Percentiles rank a stretch among this genome's conserved stretches.
Evolutionary conservation across 2,888 invertebrate species (phyloP).

Genomic region (Oscheius myriophilus): DNA sequence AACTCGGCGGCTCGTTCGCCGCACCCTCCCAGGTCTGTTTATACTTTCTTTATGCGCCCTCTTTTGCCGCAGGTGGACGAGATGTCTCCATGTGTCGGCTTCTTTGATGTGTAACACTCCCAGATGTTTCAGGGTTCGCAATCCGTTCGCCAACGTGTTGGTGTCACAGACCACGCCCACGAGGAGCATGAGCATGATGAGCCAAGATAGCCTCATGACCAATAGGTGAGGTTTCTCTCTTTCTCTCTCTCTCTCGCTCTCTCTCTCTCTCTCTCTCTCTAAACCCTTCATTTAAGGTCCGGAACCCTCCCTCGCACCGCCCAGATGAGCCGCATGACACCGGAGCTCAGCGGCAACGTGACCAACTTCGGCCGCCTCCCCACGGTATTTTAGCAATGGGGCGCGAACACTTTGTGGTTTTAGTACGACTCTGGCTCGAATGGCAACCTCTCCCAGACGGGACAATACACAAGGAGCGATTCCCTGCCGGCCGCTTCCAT

Average conservation of each 20-base stretch:
- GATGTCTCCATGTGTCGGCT: not conserved
- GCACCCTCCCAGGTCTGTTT: slow-evolving; percentile 51
- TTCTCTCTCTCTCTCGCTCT: too few relatives aligned
- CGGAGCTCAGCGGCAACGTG: slow-evolving; percentile 31
- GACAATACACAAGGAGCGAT: slow-evolving; percentile 36
- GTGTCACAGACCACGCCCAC: slow-evolving; percentile 35
- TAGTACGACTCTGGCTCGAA: slow-evolving; percentile 31
- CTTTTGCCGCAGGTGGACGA: not conserved
- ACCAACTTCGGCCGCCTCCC: slow-evolving; percentile 43
- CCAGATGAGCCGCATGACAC: not conserved
- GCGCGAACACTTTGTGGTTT: not conserved
- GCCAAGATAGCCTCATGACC: slow-evolving; percentile 51
- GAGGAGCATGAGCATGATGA: slow-evolving; percentile 54
- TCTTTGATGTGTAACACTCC: slow-evolving; percentile 5
- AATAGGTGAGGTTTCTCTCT: slow-evolving; percentile 29
- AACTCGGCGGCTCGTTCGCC: slow-evolving; percentile 57
- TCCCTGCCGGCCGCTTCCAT: slow-evolving; percentile 59
- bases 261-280: not conserved
- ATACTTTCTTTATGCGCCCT: not conserved
- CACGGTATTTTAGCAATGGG: not conserved
- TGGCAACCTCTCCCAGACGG: slow-evolving; percentile 29
- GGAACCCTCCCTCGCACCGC: not conserved
- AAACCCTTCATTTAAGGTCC: not conserved
- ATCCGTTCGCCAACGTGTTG: slow-evolving; percentile 30
- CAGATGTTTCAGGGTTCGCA: slow-evolving; percentile 25